Percentiles rank a stretch among this genome's conserved stretches.
These are phyloP conservation scores for Pristionchus mayeri DNA, from an alignment of 2,888 invertebrate species.

Conservation along the genomic window DNA sequence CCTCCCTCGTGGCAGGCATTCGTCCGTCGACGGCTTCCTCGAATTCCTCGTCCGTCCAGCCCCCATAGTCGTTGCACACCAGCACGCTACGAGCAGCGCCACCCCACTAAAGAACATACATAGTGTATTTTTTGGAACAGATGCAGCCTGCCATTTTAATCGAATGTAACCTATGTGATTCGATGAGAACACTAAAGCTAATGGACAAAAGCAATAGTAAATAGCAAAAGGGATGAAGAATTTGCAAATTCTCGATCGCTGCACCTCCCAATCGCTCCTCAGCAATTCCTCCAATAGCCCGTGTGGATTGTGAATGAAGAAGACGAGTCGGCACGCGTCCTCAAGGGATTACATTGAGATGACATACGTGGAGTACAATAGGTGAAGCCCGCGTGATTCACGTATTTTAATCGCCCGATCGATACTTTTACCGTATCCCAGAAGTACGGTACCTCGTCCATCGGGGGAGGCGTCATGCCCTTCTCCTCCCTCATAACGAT, in stretches of 20 bases:
- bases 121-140: no score
- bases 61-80: conserved; percentile 47
- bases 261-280: conserved; percentile 11
- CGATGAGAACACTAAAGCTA: no score
- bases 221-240: no score
- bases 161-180: no score
- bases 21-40: neutral
- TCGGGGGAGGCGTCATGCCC: neutral
- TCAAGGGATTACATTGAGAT: no score
- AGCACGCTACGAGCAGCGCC: conserved; percentile 2
- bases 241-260: neutral
- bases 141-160: no score
- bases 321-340: conserved; percentile 23
- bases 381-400: no score
- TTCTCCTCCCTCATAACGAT: conserved; percentile 49
- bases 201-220: no score
- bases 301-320: conserved; percentile 49
- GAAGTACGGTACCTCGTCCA: neutral
- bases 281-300: conserved; percentile 45
- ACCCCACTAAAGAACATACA: neutral
- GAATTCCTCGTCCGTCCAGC: conserved; percentile 18
- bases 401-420: no score
- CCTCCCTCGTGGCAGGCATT: neutral
- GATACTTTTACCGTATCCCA: neutral
- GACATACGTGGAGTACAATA: no score